Evolutionary conservation across 30 jellyfish, hydroid and myxozoan species (phyloP), one percentile per base, ranked within the genome.

Genomic region (Hydra vulgaris): DNA sequence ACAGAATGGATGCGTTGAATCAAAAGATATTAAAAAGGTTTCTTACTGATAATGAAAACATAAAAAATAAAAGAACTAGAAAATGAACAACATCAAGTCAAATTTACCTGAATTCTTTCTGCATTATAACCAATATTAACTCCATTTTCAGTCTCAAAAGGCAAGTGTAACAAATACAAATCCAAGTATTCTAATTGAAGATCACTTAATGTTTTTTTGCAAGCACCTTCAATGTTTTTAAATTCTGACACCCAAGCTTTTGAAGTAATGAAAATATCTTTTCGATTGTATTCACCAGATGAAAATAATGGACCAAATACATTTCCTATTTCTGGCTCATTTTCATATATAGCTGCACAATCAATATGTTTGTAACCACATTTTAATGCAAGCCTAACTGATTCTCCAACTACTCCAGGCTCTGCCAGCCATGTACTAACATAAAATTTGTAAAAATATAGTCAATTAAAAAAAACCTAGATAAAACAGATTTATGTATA

Each of bases 351-450:
- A 8, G 81, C 86, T 15, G 99, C 99, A 88, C 99, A 83, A 76
- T 93, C 99, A 23, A 93, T 88, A 75, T 93, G 99, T 68, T 66
- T 82, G 85, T 93, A 93, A 24, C 99, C 99, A 83, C 1, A 17
- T 18, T 88, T 82, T 66, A 93, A 54, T 22, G 99, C 97, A 73
- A 73, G 67, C 79, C 81, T 80, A n/a, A 93, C 97, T 8, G 96
- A 85, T 3, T 54, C 90, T 8, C 96, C 96, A 0, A 85, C 99
- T 56, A 74, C 88, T 4, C 88, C 95, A 17, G 83, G 84, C 7
- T 61, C 82, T 0, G 96, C 81, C 83, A 84, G 74, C 99, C 99
- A 93, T 21, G 99, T 93, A n/a, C 99, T 93, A 79, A 69, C 12
- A 12, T 40, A 12, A 40, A 54, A 66, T 82, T 25, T 40, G 61